Evolutionary conservation across 2,888 invertebrate genomes (phyloP).

Genomic region (Xestia sexstrigata): DNA sequence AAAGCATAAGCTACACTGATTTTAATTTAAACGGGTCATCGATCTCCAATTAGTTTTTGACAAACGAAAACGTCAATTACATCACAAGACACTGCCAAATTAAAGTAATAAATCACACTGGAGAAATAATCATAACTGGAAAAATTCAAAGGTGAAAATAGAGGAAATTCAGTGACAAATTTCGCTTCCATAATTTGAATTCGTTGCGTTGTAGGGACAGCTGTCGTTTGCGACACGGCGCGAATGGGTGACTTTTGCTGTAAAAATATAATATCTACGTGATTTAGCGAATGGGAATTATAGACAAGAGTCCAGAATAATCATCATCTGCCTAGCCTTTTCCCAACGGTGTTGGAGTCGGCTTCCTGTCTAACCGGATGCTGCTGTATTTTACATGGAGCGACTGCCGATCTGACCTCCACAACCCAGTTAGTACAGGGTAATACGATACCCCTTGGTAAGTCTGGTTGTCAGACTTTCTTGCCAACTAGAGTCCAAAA

Average conservation of each 20-base stretch:
- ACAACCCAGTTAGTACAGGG: too few species aligned
- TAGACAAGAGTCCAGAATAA: neutral
- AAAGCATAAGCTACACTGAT: slow-evolving; percentile 7
- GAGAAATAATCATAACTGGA: slow-evolving; percentile 59
- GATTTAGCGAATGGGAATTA: slow-evolving; percentile 8
- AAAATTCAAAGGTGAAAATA: slow-evolving; percentile 68
- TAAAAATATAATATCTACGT: slow-evolving; percentile 68
- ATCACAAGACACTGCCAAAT: slow-evolving; percentile 57
- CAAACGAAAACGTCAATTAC: slow-evolving; percentile 53
- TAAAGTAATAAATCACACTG: slow-evolving; percentile 67
- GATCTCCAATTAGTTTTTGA: slow-evolving; percentile 56
- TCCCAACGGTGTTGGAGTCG: too few species aligned
- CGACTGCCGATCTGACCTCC: too few species aligned
- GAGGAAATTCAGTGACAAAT: slow-evolving; percentile 71
- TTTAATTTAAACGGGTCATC: slow-evolving; percentile 39
- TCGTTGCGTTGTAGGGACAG: slow-evolving; percentile 75
- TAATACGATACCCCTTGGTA: too few species aligned
- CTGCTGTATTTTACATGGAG: too few species aligned
- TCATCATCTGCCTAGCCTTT: too few species aligned
- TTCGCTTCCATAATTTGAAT: slow-evolving; percentile 78
- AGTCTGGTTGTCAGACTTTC: too few species aligned
- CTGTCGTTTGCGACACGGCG: slow-evolving; percentile 75
- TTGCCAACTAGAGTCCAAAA: neutral
- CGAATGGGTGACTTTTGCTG: slow-evolving; percentile 69
- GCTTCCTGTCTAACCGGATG: too few species aligned